A percentile compares a stretch with the other conserved stretches of the same genome.
Evolutionary conservation across 2,888 invertebrate genomes (phyloP).

Genomic region (Elegia similella): DNA sequence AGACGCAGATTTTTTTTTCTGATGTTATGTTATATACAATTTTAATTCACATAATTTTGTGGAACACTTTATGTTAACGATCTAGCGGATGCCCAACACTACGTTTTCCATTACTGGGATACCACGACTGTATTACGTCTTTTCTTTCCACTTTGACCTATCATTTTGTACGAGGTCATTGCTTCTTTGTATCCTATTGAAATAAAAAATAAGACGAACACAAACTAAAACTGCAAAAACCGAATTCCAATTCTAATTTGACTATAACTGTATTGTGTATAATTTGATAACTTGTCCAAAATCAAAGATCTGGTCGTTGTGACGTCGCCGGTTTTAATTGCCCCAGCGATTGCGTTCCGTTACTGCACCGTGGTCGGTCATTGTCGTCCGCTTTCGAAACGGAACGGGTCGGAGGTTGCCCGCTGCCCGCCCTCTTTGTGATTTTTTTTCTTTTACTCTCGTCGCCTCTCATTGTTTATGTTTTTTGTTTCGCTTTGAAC

Average conservation of each 20-base stretch:
- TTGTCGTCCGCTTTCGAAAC: conserved; percentile 45
- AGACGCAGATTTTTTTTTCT: too few species aligned
- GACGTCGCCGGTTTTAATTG: conserved; percentile 36
- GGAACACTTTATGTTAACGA: too few species aligned
- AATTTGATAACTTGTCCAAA: conserved; percentile 11
- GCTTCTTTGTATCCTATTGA: too few species aligned
- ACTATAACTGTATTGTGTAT: conserved; percentile 1
- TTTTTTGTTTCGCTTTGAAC: conserved; percentile 36
- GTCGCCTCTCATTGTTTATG: conserved; percentile 40
- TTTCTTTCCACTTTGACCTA: too few species aligned
- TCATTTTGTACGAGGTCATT: too few species aligned
- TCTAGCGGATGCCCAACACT: too few species aligned
- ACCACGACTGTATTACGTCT: too few species aligned
- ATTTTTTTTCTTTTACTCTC: conserved; percentile 26
- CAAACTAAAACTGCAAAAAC: too few species aligned
- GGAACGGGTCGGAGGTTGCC: conserved; percentile 47
- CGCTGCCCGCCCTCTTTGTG: conserved; percentile 34
- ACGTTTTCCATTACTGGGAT: too few species aligned
- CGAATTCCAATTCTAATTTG: neutral
- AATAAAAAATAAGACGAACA: too few species aligned
- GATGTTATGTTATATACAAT: too few species aligned
- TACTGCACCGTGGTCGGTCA: conserved; percentile 37
- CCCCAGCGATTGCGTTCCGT: conserved; percentile 34
- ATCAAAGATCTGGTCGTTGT: conserved; percentile 20
- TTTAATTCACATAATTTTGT: too few species aligned